A percentile compares a stretch with the other conserved stretches of the same genome.
Conservation (phyloP, 2,888 invertebrate genomes). For the Andrena trimmerana region DNA sequence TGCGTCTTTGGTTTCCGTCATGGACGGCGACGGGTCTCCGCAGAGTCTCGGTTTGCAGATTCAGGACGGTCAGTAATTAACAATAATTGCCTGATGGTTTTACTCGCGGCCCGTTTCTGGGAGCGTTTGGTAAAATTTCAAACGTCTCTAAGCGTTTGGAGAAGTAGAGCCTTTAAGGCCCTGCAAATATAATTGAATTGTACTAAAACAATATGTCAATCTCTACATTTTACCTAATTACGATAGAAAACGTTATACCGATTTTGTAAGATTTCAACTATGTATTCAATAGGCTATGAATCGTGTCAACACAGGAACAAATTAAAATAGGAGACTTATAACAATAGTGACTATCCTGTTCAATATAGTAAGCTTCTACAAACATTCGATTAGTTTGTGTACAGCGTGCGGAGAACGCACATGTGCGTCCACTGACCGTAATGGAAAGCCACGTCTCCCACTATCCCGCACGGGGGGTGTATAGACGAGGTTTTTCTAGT, state of each 20-base stretch:
- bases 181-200: not conserved
- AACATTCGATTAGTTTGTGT: not conserved
- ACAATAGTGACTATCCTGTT: not conserved
- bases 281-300: not conserved
- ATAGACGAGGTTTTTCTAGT: too few relatives aligned
- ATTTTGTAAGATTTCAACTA: not conserved
- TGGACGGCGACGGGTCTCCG: slow-evolving; percentile 77
- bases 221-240: not conserved
- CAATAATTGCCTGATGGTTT: slow-evolving; percentile 67
- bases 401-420: not conserved
- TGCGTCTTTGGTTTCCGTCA: slow-evolving; percentile 78
- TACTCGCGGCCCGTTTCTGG: slow-evolving; percentile 25
- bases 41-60: slow-evolving; percentile 77
- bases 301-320: not conserved
- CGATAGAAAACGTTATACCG: not conserved
- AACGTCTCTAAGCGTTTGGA: not conserved
- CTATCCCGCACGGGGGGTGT: too few relatives aligned
- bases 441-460: not conserved
- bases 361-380: not conserved
- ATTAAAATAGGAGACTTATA: not conserved
- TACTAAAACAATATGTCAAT: not conserved
- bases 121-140: not conserved
- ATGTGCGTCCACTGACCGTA: not conserved
- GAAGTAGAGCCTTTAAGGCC: not conserved
- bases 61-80: slow-evolving; percentile 81